These are phyloP conservation scores for Apamea sordens DNA, from an alignment of 2,888 invertebrate species.

Conservation along the genomic window DNA sequence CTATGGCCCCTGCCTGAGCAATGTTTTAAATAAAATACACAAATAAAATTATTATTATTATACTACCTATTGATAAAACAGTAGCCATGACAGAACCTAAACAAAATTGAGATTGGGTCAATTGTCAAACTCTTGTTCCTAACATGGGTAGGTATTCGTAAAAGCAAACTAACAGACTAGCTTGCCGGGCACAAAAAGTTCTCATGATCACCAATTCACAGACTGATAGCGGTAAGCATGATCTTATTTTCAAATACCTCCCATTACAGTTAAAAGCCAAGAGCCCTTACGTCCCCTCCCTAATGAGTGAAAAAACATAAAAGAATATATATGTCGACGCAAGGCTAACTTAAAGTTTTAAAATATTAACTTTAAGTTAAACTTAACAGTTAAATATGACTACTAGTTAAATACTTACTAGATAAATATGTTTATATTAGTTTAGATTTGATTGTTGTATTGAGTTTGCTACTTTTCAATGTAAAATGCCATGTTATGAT, in stretches of 20 bases:
- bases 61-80: not conserved
- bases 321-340: too few species aligned
- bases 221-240: not conserved
- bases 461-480: too few species aligned
- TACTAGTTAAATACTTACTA: too few species aligned
- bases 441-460: too few species aligned
- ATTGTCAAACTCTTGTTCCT: not conserved
- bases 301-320: constrained; percentile 34
- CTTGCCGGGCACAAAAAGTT: not conserved
- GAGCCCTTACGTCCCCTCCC: not conserved
- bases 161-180: not conserved
- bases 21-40: not conserved
- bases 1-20: not conserved
- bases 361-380: too few species aligned
- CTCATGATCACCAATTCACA: not conserved
- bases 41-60: not conserved
- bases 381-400: too few species aligned
- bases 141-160: not conserved
- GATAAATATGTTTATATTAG: too few species aligned
- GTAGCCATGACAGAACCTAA: not conserved
- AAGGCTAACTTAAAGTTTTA: too few species aligned
- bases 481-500: too few species aligned
- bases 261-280: constrained; percentile 23
- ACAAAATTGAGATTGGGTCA: not conserved
- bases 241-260: not conserved